Evolutionary conservation across 2,888 invertebrate genomes (phyloP), one percentile per base, ranked within the genome.

Genomic region (Tromatobia lineatoria): DNA sequence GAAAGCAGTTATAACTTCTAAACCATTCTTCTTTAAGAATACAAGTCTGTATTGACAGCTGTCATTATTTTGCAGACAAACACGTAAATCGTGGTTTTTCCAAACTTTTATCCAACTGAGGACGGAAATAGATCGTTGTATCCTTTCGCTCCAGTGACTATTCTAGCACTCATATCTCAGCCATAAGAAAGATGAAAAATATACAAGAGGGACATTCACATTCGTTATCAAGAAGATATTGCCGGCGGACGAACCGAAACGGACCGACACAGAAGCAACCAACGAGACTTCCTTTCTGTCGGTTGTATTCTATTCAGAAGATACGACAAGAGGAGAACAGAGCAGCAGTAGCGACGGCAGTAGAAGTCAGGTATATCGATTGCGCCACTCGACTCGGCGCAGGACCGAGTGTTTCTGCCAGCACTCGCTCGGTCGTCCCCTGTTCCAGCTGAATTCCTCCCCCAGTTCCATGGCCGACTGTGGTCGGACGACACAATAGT

Each of bases 321-420:
- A 47, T 15, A 25, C 47, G 59, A 64, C 70, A 64, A 69, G 69
- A 78, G 29, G 15, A 59, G 59, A 18, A 69, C 34, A 38, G 29
- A 29, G 29, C 29, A 29, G 23, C 50, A 50, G 18, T 23, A n/a
- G 25, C 13, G 47, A 29, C 34, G 34, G 54, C 69, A 23, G 61
- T 52, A 67, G 42, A 75, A 61, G 59, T 67, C 67, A 38, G 74
- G 74, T 70, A 75, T 70, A 82, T 82, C 74, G 82, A 82, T 82
- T 79, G 74, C 69, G 29, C 74, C 42, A 71, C 74, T 79, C 82
- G 82, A 82, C 45, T 82, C 74, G 67, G 47, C 45, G 69, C 69
- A 61, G 66, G 38, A 75, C 54, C 54, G 69, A 75, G 80, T 73
- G 70, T 50, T 70, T 64, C 42, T 59, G 29, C 66, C 18, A 64